Base-by-base conservation (phyloP, 53 echinoderm and acorn worm species). In the Henricia sp. region DNA sequence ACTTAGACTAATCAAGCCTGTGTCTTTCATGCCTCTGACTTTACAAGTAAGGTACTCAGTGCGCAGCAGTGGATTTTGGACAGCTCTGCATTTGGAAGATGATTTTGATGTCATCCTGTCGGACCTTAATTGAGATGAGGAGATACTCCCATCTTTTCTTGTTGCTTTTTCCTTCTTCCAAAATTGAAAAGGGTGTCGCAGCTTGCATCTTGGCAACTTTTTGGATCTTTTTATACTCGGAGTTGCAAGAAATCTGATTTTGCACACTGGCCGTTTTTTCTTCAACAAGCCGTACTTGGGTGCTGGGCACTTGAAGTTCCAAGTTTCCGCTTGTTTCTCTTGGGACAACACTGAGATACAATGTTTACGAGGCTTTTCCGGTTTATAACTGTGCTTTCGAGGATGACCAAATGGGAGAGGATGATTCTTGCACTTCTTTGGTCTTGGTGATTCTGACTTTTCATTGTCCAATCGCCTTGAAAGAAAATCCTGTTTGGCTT, bases 231-330 rank as follows among this genome's bases (percentile, higher is more conserved):
- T 68, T 13, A 33, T 35, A 52, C 25, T 55, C 26, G 24, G 56
- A 9, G 11, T 57, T 13, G 23, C 30, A 2, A 57, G 38, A 12
- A 39, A 10, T 56, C 57, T 29, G 24, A 41, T 29, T 13, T 6
- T 62, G 60, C 77, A 63, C 9, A 33, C 17, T 16, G 48, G 46
- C 38, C 63, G 16, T 77, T 29, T 55, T 46, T 19, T 21, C 28
- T 19, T 43, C 46, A 40, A 42, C 44, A 32, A 16, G 6, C 14
- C 30, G 43, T 38, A 40, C 14, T 28, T 63, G 11, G 2, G 19
- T 60, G 77, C 40, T 20, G 60, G 26, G 77, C 77, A 77, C 33
- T 62, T 59, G 21, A 46, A 17, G 26, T 27, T 35, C 33, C 33
- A 32, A 46, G 17, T 41, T 19, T 28, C 40, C 16, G 39, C 11